phyloP scores from a whole-genome alignment of 2,797 vertebrate species.

The Eidolon dupreanum region DNA sequence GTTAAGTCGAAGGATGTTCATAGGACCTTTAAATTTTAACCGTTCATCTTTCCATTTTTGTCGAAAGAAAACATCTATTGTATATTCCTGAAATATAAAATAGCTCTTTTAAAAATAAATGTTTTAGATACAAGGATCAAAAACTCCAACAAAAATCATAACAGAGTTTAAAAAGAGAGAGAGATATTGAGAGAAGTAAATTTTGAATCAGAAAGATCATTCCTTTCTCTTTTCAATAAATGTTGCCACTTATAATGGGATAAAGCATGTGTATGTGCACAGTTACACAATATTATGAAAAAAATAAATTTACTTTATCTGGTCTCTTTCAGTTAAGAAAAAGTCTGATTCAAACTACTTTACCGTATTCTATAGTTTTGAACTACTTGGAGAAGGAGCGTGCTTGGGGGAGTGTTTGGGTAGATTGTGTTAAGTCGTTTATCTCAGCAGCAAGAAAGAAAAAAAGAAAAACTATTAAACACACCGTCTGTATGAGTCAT shows the following conservation, averaged over 20 bases:
- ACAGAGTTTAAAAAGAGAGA: background rate
- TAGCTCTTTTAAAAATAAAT: constrained; percentile 34
- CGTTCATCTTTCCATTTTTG: constrained; percentile 99
- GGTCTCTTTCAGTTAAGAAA: background rate
- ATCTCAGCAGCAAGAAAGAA: background rate
- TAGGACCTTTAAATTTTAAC: constrained; percentile 96
- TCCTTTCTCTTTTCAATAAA: background rate
- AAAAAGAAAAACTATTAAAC: background rate
- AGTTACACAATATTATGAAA: background rate
- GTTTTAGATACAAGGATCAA: background rate
- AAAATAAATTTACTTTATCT: background rate
- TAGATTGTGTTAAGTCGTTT: background rate
- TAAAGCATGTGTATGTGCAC: background rate
- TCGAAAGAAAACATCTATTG: constrained; percentile 98
- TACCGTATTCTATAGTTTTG: background rate
- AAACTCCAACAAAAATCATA: background rate
- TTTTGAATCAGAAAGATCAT: background rate
- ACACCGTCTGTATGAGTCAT: constrained; percentile 1
- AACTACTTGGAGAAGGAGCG: background rate
- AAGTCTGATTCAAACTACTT: background rate
- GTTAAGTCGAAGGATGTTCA: constrained; percentile 98
- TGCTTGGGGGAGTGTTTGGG: background rate
- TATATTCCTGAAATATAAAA: constrained; percentile 92
- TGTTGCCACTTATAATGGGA: background rate
- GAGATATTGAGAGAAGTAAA: background rate